Conservation (phyloP, 2,888 invertebrate genomes). For the Zele albiditarsus region DNA sequence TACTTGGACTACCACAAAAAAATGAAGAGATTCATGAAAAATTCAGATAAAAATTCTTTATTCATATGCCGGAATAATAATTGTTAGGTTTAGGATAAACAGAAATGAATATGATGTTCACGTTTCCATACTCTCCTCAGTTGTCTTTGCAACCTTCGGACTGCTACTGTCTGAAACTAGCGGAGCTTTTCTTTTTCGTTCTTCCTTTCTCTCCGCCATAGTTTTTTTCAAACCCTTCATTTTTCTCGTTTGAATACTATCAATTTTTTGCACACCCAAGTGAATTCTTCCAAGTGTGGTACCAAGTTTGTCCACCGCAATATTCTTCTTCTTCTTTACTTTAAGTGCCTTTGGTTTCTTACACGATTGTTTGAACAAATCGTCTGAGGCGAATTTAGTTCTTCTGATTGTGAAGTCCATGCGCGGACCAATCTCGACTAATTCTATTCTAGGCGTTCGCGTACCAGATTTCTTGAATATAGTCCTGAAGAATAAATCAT, state of each 20-base stretch:
- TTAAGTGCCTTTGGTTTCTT: slow-evolving; percentile 86
- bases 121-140: slow-evolving; percentile 46
- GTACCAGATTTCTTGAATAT: slow-evolving; percentile 92
- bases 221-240: slow-evolving; percentile 91
- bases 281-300: slow-evolving; percentile 93
- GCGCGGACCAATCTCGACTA: slow-evolving; percentile 95
- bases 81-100: slow-evolving; percentile 27
- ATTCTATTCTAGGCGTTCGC: slow-evolving; percentile 90
- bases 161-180: slow-evolving; percentile 59
- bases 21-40: slow-evolving; percentile 16
- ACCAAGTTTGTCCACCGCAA: slow-evolving; percentile 89
- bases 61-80: slow-evolving; percentile 25
- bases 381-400: slow-evolving; percentile 90
- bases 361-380: slow-evolving; percentile 88
- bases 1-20: slow-evolving; percentile 57
- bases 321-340: slow-evolving; percentile 91
- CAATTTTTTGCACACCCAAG: slow-evolving; percentile 90
- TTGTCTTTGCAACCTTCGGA: slow-evolving; percentile 52
- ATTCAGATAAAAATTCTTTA: slow-evolving; percentile 17
- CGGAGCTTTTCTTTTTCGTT: slow-evolving; percentile 74
- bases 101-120: slow-evolving; percentile 14
- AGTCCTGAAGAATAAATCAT: slow-evolving; percentile 77
- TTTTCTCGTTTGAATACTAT: slow-evolving; percentile 90
- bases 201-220: slow-evolving; percentile 79
- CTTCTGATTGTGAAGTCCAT: slow-evolving; percentile 90